Evolutionary conservation across 2,888 invertebrate genomes (phyloP), one percentile per base, ranked within the genome.

Genomic region (Conus canariensis): DNA sequence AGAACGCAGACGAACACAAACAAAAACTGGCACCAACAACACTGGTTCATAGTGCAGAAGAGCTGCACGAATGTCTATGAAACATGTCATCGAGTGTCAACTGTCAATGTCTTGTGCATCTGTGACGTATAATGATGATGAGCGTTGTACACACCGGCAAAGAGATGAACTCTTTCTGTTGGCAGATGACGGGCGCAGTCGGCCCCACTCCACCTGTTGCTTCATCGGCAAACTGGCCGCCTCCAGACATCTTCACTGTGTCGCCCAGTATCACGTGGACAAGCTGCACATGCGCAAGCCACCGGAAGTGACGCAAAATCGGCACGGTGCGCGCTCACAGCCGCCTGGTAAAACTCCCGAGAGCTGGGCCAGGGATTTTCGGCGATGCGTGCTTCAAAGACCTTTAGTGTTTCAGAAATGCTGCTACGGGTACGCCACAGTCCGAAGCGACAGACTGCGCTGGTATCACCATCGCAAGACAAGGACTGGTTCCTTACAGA

Each of bases 361-460:
- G 12, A n/a, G 7, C 74, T 74, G 67, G 60, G 10, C 82, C 8
- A 19, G 88, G 45, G 82, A 82, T 45, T 74, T 88, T 14, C 77
- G 30, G 10, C 60, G 82, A 14, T 88, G 88, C 45, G 88, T 88
- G 88, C 30, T 45, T 45, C 30, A 88, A 30, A 82, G 45, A 60
- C 88, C 88, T 16, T 59, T 88, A 7, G 56, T 80, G 80, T 88
- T 88, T 88, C 60, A 88, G 19, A 88, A 88, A 22, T 88, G 88
- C 58, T 88, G 88, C 82, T 88, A 88, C n/a, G 88, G 88, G 7
- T 88, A 88, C 45, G 88, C 88, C 59, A 88, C 77, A 12, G n/a
- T 45, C 30, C 58, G 64, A 88, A 88, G 58, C 22, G 82, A 88
- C 22, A 30, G 74, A 82, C 88, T 74, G 25, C 88, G 82, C 2